Evolutionary conservation across 2,888 invertebrate species (phyloP).

Genomic region (Axea sp.): DNA sequence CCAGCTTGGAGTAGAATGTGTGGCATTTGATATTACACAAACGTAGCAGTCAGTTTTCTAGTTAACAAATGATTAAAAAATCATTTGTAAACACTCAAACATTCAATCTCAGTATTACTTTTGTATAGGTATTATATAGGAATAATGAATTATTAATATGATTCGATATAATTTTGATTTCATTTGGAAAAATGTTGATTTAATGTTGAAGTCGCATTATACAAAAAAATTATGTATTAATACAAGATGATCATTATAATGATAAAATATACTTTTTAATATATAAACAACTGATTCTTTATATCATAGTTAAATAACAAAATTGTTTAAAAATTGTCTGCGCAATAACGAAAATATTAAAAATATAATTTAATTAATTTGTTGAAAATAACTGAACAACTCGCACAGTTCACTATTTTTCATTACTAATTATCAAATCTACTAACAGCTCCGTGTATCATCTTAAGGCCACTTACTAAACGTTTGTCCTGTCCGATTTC

Average conservation of each 20-base stretch:
- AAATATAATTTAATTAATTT: conserved; percentile 20
- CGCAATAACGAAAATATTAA: conserved; percentile 27
- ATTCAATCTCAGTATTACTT: conserved; percentile 21
- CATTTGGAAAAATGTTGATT: conserved; percentile 12
- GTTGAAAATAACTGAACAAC: conserved; percentile 12
- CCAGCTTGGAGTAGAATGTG: conserved; percentile 34
- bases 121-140: conserved; percentile 21
- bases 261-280: too few relatives aligned
- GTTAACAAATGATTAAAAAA: conserved; percentile 10
- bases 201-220: too few relatives aligned
- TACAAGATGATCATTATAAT: too few relatives aligned
- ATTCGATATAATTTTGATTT: conserved; percentile 22
- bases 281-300: too few relatives aligned
- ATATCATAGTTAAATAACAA: too few relatives aligned
- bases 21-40: conserved; percentile 37
- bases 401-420: conserved; percentile 4
- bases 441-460: conserved; percentile 45
- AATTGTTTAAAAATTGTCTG: too few relatives aligned
- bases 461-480: conserved; percentile 60
- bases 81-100: conserved; percentile 7
- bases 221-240: too few relatives aligned
- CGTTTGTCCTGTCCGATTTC: conserved; percentile 34
- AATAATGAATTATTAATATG: conserved; percentile 15
- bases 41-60: conserved; percentile 34
- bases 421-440: conserved; percentile 45